phyloP scores from a whole-genome alignment of 1,140 invertebrate genomes.

The Bathynomus jamesi region DNA sequence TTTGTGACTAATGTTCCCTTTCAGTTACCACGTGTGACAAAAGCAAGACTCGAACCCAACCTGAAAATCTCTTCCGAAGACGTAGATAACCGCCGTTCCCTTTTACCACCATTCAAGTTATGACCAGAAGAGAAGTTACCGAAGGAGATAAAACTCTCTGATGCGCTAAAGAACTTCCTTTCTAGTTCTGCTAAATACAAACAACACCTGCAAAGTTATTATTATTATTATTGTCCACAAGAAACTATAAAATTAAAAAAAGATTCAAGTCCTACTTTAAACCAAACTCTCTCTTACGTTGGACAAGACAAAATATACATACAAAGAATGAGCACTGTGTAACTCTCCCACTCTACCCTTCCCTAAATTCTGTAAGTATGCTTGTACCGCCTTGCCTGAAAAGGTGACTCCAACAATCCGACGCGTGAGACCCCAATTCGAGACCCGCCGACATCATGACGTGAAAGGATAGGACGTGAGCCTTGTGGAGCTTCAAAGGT shows the following conservation, averaged over 20 bases:
- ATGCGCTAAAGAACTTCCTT: constrained; percentile 40
- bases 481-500: constrained; percentile 51
- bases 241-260: too few species aligned
- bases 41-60: too few species aligned
- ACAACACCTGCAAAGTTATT: constrained; percentile 19
- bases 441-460: constrained; percentile 70
- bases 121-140: constrained; percentile 36
- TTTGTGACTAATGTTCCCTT: too few species aligned
- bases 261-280: too few species aligned
- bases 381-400: constrained; percentile 59
- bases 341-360: too few species aligned
- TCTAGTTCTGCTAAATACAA: constrained; percentile 37
- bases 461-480: constrained; percentile 83
- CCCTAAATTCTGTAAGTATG: too few species aligned
- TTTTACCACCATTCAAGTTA: not conserved
- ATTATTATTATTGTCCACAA: too few species aligned
- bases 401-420: constrained; percentile 87
- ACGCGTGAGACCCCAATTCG: constrained; percentile 79
- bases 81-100: not conserved
- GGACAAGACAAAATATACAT: too few species aligned
- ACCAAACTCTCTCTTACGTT: too few species aligned
- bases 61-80: constrained; percentile 17
- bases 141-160: constrained; percentile 15
- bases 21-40: too few species aligned
- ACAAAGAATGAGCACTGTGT: too few species aligned